A percentile compares a stretch with the other conserved stretches of the same genome.
phyloP scores from a whole-genome alignment of 2,113 vertebrate species.

The Aegypius monachus region DNA sequence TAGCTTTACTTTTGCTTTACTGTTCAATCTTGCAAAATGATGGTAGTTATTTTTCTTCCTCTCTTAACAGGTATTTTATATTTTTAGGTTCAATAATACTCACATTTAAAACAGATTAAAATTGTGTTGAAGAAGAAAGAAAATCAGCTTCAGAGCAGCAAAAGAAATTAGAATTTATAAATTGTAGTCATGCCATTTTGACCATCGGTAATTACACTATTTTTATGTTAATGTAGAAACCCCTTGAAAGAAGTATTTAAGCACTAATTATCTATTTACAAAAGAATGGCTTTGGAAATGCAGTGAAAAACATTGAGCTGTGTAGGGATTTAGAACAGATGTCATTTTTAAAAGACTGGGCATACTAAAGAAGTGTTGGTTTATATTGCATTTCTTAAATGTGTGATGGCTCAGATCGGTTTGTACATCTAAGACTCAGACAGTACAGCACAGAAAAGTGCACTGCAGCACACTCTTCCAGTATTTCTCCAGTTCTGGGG shows the following conservation, averaged over 20 bases:
- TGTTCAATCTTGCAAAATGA: not conserved
- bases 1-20: not conserved
- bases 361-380: not conserved
- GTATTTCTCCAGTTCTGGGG: not conserved
- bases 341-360: constrained; percentile 44
- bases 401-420: not conserved
- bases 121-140: not conserved
- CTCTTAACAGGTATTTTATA: not conserved
- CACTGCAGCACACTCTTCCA: not conserved
- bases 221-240: constrained; percentile 61
- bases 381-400: not conserved
- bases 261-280: constrained; percentile 69
- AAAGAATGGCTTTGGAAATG: constrained; percentile 59
- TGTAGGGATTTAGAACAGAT: constrained; percentile 52
- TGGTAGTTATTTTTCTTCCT: not conserved
- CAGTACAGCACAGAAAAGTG: not conserved
- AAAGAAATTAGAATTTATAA: constrained; percentile 51
- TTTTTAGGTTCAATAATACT: not conserved
- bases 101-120: constrained; percentile 10
- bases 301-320: constrained; percentile 25
- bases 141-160: constrained; percentile 40
- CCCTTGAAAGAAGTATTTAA: constrained; percentile 65
- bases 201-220: constrained; percentile 52
- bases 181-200: constrained; percentile 58
- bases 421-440: not conserved